A percentile compares a stretch with the other conserved stretches of the same genome.
Conservation (phyloP, 1,140 invertebrate species). For the Trypoxylus dichotomus region DNA sequence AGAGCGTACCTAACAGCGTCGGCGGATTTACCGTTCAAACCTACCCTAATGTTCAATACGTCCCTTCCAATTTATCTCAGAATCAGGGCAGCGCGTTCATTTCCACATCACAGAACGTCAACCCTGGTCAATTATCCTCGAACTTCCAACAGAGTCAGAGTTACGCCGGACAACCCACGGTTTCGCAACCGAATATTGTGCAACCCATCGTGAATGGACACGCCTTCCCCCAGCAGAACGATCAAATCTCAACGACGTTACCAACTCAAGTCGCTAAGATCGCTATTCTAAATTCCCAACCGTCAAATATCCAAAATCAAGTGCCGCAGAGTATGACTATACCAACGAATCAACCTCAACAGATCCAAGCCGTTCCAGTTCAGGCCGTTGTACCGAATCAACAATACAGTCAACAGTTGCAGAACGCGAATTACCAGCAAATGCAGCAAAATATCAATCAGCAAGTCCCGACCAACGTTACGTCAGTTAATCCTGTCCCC, state of each 20-base stretch:
- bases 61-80: conserved; percentile 44
- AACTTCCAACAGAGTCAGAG: conserved; percentile 52
- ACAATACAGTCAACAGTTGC: conserved; percentile 31
- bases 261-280: conserved; percentile 49
- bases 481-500: conserved; percentile 20
- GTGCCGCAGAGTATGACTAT: conserved; percentile 11
- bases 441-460: conserved; percentile 35
- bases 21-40: conserved; percentile 44
- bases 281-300: conserved; percentile 45
- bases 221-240: conserved; percentile 42
- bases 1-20: conserved; percentile 42
- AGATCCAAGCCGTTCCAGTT: conserved; percentile 37
- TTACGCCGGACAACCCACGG: conserved; percentile 45
- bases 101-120: conserved; percentile 45
- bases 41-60: conserved; percentile 51
- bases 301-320: conserved; percentile 27
- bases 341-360: conserved; percentile 12
- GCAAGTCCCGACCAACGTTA: conserved; percentile 30
- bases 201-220: conserved; percentile 51
- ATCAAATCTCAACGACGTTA: conserved; percentile 39
- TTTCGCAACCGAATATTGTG: conserved; percentile 39
- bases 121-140: conserved; percentile 41
- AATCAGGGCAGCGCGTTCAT: conserved; percentile 51
- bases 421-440: conserved; percentile 31
- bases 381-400: conserved; percentile 33